Percentiles rank a stretch among this genome's conserved stretches.
Evolutionary conservation across 2,888 invertebrate genomes (phyloP).

Genomic region (Hirtodrosophila histrioides): DNA sequence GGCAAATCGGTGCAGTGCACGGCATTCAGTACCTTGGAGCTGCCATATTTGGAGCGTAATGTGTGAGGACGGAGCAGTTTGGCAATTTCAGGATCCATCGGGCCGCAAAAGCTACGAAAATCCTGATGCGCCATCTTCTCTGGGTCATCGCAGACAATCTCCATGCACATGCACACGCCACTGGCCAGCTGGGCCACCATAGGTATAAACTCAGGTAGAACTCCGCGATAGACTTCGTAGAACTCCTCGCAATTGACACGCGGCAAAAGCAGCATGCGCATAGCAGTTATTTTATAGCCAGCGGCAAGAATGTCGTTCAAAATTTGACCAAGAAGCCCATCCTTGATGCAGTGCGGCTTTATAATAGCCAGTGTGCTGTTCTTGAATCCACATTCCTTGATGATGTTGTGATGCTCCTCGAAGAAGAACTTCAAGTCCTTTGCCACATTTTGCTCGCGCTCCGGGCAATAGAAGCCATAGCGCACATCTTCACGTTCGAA

Average conservation of each 20-base stretch:
- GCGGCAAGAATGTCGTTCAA: constrained; percentile 90
- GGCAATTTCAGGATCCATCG: constrained; percentile 95
- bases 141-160: constrained; percentile 89
- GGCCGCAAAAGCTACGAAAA: constrained; percentile 94
- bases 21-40: constrained; percentile 92
- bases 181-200: constrained; percentile 94
- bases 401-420: constrained; percentile 85
- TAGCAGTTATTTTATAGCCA: constrained; percentile 91
- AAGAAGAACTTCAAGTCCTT: constrained; percentile 87
- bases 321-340: constrained; percentile 89
- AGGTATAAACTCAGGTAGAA: constrained; percentile 91
- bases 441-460: constrained; percentile 84
- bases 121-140: constrained; percentile 86
- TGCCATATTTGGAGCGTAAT: constrained; percentile 93
- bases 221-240: constrained; percentile 96
- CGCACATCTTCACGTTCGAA: constrained; percentile 89
- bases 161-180: constrained; percentile 94
- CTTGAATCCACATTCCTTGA: constrained; percentile 86
- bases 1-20: constrained; percentile 96
- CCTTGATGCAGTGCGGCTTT: constrained; percentile 94
- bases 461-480: constrained; percentile 89
- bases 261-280: constrained; percentile 92
- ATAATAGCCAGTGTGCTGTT: constrained; percentile 93
- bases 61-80: constrained; percentile 92
- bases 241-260: constrained; percentile 95